Percentiles rank a stretch among this genome's conserved stretches.
Evolutionary conservation across 2,797 vertebrate species (phyloP).

Genomic region (Oreochromis grahami): DNA sequence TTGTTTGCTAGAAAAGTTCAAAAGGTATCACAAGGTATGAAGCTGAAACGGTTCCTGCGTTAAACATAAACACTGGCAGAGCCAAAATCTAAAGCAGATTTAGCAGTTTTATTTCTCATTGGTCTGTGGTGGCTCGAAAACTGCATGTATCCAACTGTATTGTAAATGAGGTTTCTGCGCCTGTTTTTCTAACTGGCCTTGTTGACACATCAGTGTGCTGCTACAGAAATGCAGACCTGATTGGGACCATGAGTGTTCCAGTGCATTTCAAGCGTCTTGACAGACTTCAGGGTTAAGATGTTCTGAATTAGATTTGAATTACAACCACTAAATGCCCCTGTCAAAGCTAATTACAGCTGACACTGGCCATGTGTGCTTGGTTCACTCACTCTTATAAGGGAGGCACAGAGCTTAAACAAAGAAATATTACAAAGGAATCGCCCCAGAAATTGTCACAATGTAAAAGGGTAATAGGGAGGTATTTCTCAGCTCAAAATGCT

Average conservation of each 20-base stretch:
- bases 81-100: constrained; percentile 67
- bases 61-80: constrained; percentile 59
- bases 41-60: constrained; percentile 35
- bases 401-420: constrained; percentile 88
- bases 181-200: constrained; percentile 86
- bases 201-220: constrained; percentile 93
- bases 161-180: constrained; percentile 87
- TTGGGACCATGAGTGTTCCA: constrained; percentile 83
- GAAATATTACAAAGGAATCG: constrained; percentile 87
- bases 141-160: constrained; percentile 50
- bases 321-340: constrained; percentile 99
- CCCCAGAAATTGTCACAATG: constrained; percentile 87
- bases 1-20: constrained; percentile 37
- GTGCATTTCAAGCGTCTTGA: constrained; percentile 92
- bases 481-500: constrained; percentile 83
- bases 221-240: constrained; percentile 83
- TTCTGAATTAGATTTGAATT: constrained; percentile 99
- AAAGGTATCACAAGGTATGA: constrained; percentile 37
- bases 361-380: constrained; percentile 88
- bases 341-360: constrained; percentile 96
- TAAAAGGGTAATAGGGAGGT: constrained; percentile 86
- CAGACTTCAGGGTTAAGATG: constrained; percentile 99
- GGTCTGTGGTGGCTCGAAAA: neutral
- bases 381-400: constrained; percentile 81
- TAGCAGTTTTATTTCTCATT: constrained; percentile 47